Conservation (phyloP, 2,113 vertebrate genomes). For the Perognathus longimembris region DNA sequence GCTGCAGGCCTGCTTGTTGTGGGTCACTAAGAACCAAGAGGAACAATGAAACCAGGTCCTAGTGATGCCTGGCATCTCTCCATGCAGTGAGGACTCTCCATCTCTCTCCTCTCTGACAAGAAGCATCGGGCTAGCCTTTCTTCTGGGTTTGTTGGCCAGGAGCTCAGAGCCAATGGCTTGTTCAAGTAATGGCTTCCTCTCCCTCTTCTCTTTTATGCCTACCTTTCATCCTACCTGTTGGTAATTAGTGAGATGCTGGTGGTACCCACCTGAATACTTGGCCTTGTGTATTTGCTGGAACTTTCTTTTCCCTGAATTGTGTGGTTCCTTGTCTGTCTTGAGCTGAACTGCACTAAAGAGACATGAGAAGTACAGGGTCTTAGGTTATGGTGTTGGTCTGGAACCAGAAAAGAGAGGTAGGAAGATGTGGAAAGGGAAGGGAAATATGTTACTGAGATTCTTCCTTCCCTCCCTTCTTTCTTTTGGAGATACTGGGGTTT, state of each 20-base stretch:
- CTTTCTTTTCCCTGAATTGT: not conserved
- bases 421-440: constrained; percentile 45
- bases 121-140: not conserved
- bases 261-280: not conserved
- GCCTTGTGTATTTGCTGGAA: not conserved
- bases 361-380: not conserved
- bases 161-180: not conserved
- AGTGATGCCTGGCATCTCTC: not conserved
- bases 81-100: not conserved
- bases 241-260: not conserved
- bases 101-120: not conserved
- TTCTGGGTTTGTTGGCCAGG: not conserved
- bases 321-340: not conserved
- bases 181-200: not conserved
- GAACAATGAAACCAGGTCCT: not conserved
- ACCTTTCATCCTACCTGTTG: not conserved
- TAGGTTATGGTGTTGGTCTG: not conserved
- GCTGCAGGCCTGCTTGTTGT: not conserved
- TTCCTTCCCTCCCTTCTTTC: too few species aligned
- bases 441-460: not conserved
- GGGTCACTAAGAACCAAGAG: not conserved
- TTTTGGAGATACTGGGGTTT: too few species aligned
- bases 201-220: not conserved
- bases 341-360: not conserved
- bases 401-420: not conserved